Evolutionary conservation across 2,797 vertebrate genomes (phyloP).

Genomic region (Sternotherus odoratus): DNA sequence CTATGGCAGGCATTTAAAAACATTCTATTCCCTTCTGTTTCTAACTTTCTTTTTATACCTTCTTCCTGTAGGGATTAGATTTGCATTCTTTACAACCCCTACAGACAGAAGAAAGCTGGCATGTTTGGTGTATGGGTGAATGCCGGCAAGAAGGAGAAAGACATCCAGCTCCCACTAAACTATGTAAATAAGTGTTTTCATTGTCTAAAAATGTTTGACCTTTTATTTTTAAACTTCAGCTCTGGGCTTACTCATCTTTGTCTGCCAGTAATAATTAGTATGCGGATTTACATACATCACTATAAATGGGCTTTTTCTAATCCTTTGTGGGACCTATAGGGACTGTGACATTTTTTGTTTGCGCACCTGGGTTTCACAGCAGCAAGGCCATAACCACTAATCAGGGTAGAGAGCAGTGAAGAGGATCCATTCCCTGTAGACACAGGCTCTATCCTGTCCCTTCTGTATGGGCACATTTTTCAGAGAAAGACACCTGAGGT

Average conservation of each 20-base stretch:
- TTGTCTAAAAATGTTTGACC: slow-evolving; percentile 40
- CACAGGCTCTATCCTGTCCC: background rate
- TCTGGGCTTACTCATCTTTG: slow-evolving; percentile 13
- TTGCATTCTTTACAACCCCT: background rate
- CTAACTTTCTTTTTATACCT: background rate
- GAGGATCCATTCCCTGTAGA: background rate
- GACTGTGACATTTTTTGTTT: background rate
- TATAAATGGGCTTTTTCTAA: background rate
- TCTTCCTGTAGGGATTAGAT: background rate
- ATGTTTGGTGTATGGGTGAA: background rate
- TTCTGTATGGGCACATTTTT: background rate
- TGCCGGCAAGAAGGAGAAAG: slow-evolving; percentile 1
- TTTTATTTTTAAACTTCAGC: slow-evolving; percentile 56
- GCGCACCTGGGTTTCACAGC: background rate
- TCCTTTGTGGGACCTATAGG: background rate
- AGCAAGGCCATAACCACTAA: background rate
- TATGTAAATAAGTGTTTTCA: slow-evolving; percentile 15
- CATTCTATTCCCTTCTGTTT: background rate
- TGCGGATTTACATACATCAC: background rate
- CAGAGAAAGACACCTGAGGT: background rate
- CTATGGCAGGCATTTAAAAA: background rate
- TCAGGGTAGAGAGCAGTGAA: background rate
- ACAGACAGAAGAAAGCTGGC: background rate
- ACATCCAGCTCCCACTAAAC: background rate
- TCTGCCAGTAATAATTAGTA: slow-evolving; percentile 17